Percentiles rank a stretch among this genome's conserved stretches.
These are phyloP conservation scores for Drosophila pegasa DNA, from an alignment of 2,888 invertebrate genomes.

Conservation along the genomic window DNA sequence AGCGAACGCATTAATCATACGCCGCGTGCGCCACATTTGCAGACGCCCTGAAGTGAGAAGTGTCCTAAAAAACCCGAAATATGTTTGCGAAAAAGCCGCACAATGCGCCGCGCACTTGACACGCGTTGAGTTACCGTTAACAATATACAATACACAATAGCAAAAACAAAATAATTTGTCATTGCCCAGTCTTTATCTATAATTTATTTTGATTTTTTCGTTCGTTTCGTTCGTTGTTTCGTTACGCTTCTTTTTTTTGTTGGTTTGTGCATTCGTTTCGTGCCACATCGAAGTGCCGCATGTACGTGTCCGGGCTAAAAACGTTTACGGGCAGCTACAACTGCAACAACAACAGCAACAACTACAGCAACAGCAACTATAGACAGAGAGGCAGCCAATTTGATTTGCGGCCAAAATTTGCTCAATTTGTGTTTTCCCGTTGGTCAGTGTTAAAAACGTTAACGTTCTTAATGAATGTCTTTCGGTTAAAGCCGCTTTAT, in stretches of 20 bases:
- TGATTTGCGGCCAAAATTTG: slow-evolving; percentile 47
- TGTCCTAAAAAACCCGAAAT: slow-evolving; percentile 59
- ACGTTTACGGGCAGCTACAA: slow-evolving; percentile 56
- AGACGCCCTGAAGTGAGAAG: slow-evolving; percentile 21
- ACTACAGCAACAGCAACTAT: slow-evolving; percentile 15
- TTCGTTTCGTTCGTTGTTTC: slow-evolving; percentile 16
- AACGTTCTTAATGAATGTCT: slow-evolving; percentile 85
- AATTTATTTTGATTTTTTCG: slow-evolving; percentile 25
- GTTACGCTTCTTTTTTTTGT: slow-evolving; percentile 7
- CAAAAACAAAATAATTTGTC: not conserved
- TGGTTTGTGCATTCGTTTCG: slow-evolving; percentile 21
- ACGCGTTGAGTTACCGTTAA: slow-evolving; percentile 64
- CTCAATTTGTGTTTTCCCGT: slow-evolving; percentile 57
- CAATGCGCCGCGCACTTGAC: slow-evolving; percentile 80
- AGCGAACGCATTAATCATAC: slow-evolving; percentile 64
- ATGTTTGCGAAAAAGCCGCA: slow-evolving; percentile 70
- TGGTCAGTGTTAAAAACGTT: slow-evolving; percentile 79
- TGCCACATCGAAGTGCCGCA: slow-evolving; percentile 77
- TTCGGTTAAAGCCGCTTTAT: slow-evolving; percentile 82
- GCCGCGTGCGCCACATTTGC: slow-evolving; percentile 48
- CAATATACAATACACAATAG: slow-evolving; percentile 2
- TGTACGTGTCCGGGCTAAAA: slow-evolving; percentile 81
- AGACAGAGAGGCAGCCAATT: slow-evolving; percentile 33
- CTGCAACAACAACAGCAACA: slow-evolving; percentile 52
- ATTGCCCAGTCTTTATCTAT: slow-evolving; percentile 9